These are phyloP conservation scores for Balaenoptera acutorostrata DNA, from an alignment of 2,113 vertebrate species.

Conservation along the genomic window DNA sequence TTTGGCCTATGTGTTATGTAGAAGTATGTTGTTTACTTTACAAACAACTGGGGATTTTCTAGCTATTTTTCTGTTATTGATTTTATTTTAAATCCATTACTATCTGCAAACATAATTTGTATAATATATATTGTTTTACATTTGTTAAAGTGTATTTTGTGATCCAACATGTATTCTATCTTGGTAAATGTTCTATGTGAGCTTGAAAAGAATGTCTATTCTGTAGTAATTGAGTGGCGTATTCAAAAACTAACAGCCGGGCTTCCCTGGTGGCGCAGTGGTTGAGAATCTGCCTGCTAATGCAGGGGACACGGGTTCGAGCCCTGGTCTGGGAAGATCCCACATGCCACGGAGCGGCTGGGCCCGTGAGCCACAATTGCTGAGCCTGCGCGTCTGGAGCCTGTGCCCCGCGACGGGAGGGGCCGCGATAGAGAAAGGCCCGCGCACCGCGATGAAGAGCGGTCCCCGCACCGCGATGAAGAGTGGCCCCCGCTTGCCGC, in stretches of 20 bases:
- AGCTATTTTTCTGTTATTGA: neutral
- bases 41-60: neutral
- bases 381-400: no score
- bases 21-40: neutral
- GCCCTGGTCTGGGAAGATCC: no score
- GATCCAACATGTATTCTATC: neutral
- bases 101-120: neutral
- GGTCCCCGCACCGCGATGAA: no score
- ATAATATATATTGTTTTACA: neutral
- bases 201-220: neutral
- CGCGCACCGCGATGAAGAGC: no score
- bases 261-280: no score
- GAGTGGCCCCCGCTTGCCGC: no score
- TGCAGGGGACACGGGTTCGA: no score
- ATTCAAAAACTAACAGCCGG: neutral
- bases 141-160: neutral
- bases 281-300: no score
- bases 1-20: neutral
- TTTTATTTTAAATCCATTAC: neutral
- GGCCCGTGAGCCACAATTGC: no score
- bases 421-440: no score
- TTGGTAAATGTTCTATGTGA: neutral
- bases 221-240: neutral
- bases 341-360: no score
- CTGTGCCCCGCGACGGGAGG: no score